Base-by-base conservation (phyloP, 2,888 invertebrate genomes). In the Agrilus cyanescens region DNA sequence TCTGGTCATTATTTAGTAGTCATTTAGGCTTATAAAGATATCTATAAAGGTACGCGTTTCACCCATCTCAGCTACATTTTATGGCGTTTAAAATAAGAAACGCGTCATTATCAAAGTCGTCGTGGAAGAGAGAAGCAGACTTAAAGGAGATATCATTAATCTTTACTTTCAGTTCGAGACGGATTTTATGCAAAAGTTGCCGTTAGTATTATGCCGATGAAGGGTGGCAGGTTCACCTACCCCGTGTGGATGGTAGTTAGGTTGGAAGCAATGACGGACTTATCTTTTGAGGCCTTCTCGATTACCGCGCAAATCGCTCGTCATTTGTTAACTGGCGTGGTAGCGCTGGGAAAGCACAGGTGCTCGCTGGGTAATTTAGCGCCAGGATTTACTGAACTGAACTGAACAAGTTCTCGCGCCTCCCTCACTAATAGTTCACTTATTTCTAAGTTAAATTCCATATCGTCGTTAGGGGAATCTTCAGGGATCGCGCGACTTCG, bases 231-330 rank as follows among this genome's bases (percentile, higher is more conserved):
- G 25, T 25, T 25, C 25, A 25, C 25, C 25, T 35, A 34, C 16
- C 8, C 34, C 10, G 15, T 15, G 34, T 6, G 16, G 35, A 14
- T 10, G 25, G 25, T 25, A 25, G 25, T 25, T 46, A 46, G 45
- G 45, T 46, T 46, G 52, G 48, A 47, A 50, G 53, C 56, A 57
- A 52, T 53, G 57, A 55, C 53, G 57, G 58, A 59, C 59, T 60
- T 60, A 60, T 60, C 59, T 60, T 25, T 25, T 46, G 41, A 45
- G 45, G 45, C 52, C 48, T 53, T 55, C 56, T 57, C 58, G 59
- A 63, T 63, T 63, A 62, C 59, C 51, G 58, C 54, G 56, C 56
- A 63, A 62, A 63, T 62, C 63, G 63, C 60, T 58, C 61, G 62
- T 62, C 63, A 63, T 63, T 63, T 63, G 62, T 63, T 61, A 60